A percentile compares a stretch with the other conserved stretches of the same genome.
phyloP scores from a whole-genome alignment of 2,797 vertebrate species.

The Myotis planiceps region DNA sequence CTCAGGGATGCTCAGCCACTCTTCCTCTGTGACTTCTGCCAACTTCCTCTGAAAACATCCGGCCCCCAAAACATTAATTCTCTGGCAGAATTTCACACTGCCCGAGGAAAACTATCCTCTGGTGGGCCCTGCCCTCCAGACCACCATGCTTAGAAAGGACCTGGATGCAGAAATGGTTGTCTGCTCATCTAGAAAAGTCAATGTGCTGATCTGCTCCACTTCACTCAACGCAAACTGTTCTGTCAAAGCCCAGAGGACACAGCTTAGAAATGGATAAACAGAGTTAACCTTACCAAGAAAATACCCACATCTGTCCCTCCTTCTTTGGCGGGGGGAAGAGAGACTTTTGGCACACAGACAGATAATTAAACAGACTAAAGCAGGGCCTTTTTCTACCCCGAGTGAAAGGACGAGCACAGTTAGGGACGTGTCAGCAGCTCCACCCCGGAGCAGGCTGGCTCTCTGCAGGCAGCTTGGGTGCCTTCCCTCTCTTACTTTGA shows the following conservation, averaged over 20 bases:
- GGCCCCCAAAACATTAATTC: neutral
- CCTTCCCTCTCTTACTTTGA: constrained; percentile 90
- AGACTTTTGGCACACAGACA: neutral
- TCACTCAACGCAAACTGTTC: neutral
- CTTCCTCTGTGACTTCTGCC: constrained; percentile 96
- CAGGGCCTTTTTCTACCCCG: neutral
- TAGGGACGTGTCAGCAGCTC: neutral
- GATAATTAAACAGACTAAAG: neutral
- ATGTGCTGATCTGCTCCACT: neutral
- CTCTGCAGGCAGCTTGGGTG: neutral
- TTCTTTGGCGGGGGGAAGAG: neutral
- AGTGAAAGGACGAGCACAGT: neutral
- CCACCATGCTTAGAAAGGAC: neutral
- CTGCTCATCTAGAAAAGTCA: neutral
- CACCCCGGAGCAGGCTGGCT: rapidly evolving
- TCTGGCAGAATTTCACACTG: neutral
- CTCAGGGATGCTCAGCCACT: constrained; percentile 99
- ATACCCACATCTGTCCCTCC: too few relatives aligned
- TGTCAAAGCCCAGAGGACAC: neutral
- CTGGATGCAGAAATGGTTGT: neutral
- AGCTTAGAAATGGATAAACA: neutral
- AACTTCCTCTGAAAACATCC: constrained; percentile 91
- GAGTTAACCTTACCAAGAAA: neutral
- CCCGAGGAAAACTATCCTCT: neutral
- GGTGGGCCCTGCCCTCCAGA: neutral